Evolutionary conservation across 2,888 invertebrate species (phyloP), one percentile per base, ranked within the genome.

Genomic region (Acronicta psi): DNA sequence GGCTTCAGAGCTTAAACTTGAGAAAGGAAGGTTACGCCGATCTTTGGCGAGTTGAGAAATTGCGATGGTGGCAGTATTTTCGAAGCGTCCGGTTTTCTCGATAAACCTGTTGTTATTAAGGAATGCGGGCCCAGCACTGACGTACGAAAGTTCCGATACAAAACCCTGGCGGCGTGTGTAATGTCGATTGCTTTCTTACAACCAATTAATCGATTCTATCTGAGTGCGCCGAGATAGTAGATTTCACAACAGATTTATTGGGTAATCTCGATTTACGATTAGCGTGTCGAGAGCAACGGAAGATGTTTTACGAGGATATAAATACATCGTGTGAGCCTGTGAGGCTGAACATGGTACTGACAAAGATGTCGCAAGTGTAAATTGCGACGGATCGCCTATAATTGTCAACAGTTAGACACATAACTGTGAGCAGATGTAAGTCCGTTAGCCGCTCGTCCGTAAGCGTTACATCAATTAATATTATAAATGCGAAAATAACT

Each of bases 11-110:
- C 58, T 62, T 60, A 63, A 64, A 71, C 73, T 68, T 57, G 62
- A 68, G 68, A 69, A 68, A 68, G 67, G 76, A 74, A 69, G 66
- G 69, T 74, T 73, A 69, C 67, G 59, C 58, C 37, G 38, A 45
- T 40, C 56, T 60, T 67, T 59, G 51, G 66, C 70, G 61, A 69
- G 59, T 67, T 69, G 68, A 75, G 79, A 80, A 82, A 82, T 78
- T 75, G 78, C 71, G 59, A 63, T 68, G 61, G 66, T 59, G 55
- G 50, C 71, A 66, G 69, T 72, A 72, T 69, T 77, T 77, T 75
- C 78, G 77, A 84, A 83, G 81, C 66, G 84, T 83, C 87, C 86
- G 86, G 88, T 88, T 88, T 82, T 82, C 82, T 80, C 79, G 69
- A 77, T 66, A 64, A 87, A 90, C 90, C 87, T 77, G 90, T 88